phyloP scores from a whole-genome alignment of 30 jellyfish, hydroid and myxozoan genomes.

The Catostylus mosaicus region DNA sequence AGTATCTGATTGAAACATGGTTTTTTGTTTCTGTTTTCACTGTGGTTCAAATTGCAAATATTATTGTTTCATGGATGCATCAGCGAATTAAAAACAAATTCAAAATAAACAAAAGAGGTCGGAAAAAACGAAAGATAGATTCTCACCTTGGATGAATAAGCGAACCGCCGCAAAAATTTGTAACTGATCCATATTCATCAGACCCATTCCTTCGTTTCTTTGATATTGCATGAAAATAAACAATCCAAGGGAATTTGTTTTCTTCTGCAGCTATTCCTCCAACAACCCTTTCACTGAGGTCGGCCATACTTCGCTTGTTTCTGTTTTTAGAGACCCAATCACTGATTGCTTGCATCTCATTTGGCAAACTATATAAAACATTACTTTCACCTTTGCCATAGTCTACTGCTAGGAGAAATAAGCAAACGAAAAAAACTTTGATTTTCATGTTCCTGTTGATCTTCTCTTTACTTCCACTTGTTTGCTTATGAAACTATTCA shows the following conservation, averaged over 20 bases:
- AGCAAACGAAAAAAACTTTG: constrained; percentile 4
- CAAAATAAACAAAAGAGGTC: too few relatives aligned
- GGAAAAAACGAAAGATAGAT: too few relatives aligned
- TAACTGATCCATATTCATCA: constrained; percentile 66
- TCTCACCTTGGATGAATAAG: constrained; percentile 78
- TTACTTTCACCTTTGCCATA: constrained; percentile 21
- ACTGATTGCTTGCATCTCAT: neutral
- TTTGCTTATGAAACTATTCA: constrained; percentile 8
- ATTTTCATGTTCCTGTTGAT: constrained; percentile 11
- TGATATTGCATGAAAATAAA: constrained; percentile 83
- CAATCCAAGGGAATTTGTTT: constrained; percentile 84
- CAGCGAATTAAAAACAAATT: too few relatives aligned
- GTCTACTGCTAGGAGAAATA: constrained; percentile 22
- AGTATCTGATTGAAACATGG: too few relatives aligned
- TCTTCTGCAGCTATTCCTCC: constrained; percentile 82
- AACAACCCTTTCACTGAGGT: constrained; percentile 72
- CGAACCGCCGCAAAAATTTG: constrained; percentile 89
- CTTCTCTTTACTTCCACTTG: neutral
- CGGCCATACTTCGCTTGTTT: constrained; percentile 24
- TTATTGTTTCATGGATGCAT: too few relatives aligned
- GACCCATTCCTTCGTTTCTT: constrained; percentile 75
- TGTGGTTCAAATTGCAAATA: too few relatives aligned
- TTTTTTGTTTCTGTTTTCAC: too few relatives aligned
- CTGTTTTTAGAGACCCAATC: constrained; percentile 40
- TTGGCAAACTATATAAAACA: constrained; percentile 21